A percentile compares a stretch with the other conserved stretches of the same genome.
phyloP scores from a whole-genome alignment of 1,140 invertebrate species.

The Mycetomoellerius zeteki region DNA sequence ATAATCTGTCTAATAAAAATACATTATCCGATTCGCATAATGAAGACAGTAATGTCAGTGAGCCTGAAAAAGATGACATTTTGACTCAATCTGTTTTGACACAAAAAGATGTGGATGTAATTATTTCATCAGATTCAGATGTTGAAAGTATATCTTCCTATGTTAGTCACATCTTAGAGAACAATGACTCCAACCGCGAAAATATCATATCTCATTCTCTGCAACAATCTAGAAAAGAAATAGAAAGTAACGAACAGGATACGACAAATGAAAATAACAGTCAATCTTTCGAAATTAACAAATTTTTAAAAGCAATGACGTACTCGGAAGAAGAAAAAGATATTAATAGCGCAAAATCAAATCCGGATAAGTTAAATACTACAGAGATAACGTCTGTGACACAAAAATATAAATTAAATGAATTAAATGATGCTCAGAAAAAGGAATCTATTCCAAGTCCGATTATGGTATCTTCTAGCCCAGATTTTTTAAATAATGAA shows the following conservation, averaged over 20 bases:
- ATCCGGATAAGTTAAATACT: background rate
- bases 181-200: background rate
- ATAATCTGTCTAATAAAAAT: slow-evolving; percentile 30
- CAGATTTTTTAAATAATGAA: slow-evolving; percentile 53
- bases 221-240: slow-evolving; percentile 7
- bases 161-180: background rate
- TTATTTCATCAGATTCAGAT: slow-evolving; percentile 38
- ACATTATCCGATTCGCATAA: background rate
- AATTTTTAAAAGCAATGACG: slow-evolving; percentile 38
- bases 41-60: background rate
- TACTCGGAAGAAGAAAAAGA: slow-evolving; percentile 20
- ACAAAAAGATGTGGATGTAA: slow-evolving; percentile 17
- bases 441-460: slow-evolving; percentile 36
- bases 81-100: slow-evolving; percentile 1
- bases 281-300: background rate
- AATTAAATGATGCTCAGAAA: slow-evolving; percentile 10
- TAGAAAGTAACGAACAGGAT: background rate
- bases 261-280: background rate
- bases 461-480: slow-evolving; percentile 67
- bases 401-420: slow-evolving; percentile 25
- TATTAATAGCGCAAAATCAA: slow-evolving; percentile 5
- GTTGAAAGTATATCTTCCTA: slow-evolving; percentile 34
- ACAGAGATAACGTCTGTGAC: background rate
- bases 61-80: slow-evolving; percentile 11
- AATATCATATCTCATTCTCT: background rate